Percentiles rank a stretch among this genome's conserved stretches.
Conservation (phyloP, 2,113 vertebrate genomes). For the Semicossyphus pulcher region DNA sequence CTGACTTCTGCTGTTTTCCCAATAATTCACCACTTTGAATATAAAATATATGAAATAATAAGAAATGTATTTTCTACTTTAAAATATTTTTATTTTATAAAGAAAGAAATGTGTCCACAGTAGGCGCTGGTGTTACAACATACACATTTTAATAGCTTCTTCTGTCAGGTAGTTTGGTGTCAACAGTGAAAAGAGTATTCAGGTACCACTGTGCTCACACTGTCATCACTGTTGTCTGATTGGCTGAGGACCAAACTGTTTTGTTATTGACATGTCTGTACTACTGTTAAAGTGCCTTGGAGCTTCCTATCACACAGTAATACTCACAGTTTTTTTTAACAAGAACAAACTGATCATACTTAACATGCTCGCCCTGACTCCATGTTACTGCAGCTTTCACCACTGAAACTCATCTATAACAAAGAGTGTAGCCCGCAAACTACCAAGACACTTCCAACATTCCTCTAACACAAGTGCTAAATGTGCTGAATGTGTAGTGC, state of each 20-base stretch:
- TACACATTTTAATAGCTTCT: background rate
- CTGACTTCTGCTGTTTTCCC: background rate
- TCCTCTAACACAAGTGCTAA: too few species aligned
- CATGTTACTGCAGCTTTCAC: too few species aligned
- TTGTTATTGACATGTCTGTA: too few species aligned
- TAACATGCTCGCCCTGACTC: too few species aligned
- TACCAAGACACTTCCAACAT: too few species aligned
- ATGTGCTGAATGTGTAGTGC: too few species aligned
- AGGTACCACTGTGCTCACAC: slow-evolving; percentile 1
- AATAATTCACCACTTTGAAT: background rate
- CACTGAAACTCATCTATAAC: too few species aligned
- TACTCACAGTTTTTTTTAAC: too few species aligned
- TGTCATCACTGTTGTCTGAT: background rate
- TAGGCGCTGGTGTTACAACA: background rate
- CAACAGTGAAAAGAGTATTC: background rate
- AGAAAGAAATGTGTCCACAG: background rate
- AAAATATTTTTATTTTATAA: background rate
- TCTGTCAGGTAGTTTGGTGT: background rate
- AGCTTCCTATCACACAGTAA: too few species aligned
- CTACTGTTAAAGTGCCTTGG: too few species aligned
- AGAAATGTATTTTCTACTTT: background rate
- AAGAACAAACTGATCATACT: too few species aligned
- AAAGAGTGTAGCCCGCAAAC: too few species aligned
- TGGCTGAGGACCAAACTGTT: background rate
- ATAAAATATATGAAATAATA: background rate